Conservation (phyloP, 2,113 vertebrate species). For the Triplophysa tibetana region DNA sequence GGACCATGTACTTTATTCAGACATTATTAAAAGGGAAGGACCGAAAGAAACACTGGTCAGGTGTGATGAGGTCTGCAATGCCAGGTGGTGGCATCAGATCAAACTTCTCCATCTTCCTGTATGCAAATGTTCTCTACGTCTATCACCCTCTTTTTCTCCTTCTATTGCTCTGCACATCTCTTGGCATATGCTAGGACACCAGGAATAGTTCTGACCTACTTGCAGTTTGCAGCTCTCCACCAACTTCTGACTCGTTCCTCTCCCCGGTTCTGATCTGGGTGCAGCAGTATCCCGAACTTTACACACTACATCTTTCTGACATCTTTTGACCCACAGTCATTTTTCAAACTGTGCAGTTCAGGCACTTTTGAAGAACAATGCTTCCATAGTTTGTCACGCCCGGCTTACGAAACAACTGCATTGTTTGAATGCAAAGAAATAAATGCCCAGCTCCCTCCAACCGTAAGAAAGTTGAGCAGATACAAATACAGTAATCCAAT, state of each 20-base stretch:
- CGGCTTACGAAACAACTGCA: slow-evolving; percentile 15
- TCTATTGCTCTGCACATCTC: slow-evolving; percentile 55
- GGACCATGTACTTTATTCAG: background rate
- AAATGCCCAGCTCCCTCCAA: background rate
- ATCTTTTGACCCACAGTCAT: slow-evolving; percentile 50
- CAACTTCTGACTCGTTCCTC: slow-evolving; percentile 59
- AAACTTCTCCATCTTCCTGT: slow-evolving; percentile 16
- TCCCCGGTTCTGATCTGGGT: slow-evolving; percentile 40
- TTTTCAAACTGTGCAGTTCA: slow-evolving; percentile 55
- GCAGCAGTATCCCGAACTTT: slow-evolving; percentile 50
- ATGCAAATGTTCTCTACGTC: slow-evolving; percentile 18
- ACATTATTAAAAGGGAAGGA: background rate
- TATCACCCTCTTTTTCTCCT: slow-evolving; percentile 10
- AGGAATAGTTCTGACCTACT: slow-evolving; percentile 77
- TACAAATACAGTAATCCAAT: background rate
- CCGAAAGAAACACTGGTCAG: slow-evolving; percentile 4
- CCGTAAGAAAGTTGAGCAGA: background rate
- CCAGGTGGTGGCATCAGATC: slow-evolving; percentile 61
- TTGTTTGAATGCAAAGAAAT: slow-evolving; percentile 1
- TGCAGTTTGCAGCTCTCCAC: slow-evolving; percentile 64
- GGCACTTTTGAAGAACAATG: slow-evolving; percentile 1
- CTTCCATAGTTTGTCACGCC: slow-evolving; percentile 2
- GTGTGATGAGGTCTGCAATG: slow-evolving; percentile 46
- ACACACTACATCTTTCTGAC: slow-evolving; percentile 62
- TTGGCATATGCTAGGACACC: slow-evolving; percentile 68